Base-by-base conservation (phyloP, 2,797 vertebrate species). In the Melanotaenia boesemani region DNA sequence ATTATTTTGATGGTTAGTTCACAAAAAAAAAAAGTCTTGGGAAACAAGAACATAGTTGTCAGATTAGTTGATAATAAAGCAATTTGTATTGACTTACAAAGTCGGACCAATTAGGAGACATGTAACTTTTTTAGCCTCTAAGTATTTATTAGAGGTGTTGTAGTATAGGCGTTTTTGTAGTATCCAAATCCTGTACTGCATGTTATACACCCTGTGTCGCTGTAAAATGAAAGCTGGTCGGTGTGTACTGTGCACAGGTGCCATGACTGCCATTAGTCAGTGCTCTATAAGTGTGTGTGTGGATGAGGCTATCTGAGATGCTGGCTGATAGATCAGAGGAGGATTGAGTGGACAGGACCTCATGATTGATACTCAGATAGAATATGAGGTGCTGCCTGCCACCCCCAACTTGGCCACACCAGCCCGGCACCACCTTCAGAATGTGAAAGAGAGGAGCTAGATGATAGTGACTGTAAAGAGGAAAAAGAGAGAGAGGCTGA, bases 341-440 rank as follows among this genome's bases (percentile, higher is more conserved):
- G 96, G 95, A 99, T 99, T 99, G 97, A 98, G 96, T 97, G 97
- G 97, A 99, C 98, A 97, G 97, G 95, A 96, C 95, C 94, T 95
- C 93, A 94, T 99, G 98, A 99, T 98, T 98, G 97, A 99, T 99
- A 97, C 94, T 79, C 89, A 97, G 96, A 97, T 96, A 96, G 96
- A 96, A 97, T 98, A 97, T 98, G 96, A 98, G 92, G 78, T 82
- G 82, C 89, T 76, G 84, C 82, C 79, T 73, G 74, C 83, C 72
- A 46, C 63, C 82, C 76, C 78, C 75, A 63, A 76, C 83, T 82
- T 81, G 62, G 76, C 86, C 89, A 85, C 83, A 11, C 72, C 73
- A 55, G 74, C 71, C 66, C 61, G n/a, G 72, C 82, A 77, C 76
- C 76, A 77, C 80, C 82, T 72, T 67, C 61, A 74, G 83, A 88